Base-by-base conservation (phyloP, 2,113 vertebrate species). In the Chloropsis cyanopogon region DNA sequence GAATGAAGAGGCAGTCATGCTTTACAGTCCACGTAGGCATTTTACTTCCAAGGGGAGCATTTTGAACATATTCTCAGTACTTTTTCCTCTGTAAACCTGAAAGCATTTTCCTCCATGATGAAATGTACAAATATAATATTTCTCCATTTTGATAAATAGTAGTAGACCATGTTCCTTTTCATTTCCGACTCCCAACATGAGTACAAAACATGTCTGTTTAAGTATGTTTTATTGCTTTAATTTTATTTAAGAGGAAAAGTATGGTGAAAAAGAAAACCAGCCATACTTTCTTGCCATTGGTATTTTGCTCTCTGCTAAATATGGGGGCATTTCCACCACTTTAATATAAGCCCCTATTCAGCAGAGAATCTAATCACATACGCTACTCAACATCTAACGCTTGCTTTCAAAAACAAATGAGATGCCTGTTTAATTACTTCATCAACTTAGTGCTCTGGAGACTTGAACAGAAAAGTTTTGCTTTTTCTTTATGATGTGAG, bases 11-110 rank as follows among this genome's bases (percentile, higher is more conserved):
- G 18, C 92, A 59, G 56, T 90, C 76, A 77, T 78, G 53, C 49
- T 81, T 88, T 33, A 70, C 49, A 71, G 39, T 66, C 47, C 59
- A n/a, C 14, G 13, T n/a, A 71, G 56, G 76, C 75, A 59, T 90
- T 92, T 95, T 64, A 71, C 31, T 95, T 94, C 63, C 52, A 81
- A 83, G 72, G n/a, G 60, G 75, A 71, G 82, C 68, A 47, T 90
- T 95, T 94, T 59, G n/a, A 86, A 93, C 20, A 42, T 90, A 56
- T 20, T 95, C 59, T 82, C 61, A 29, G 64, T 70, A 77, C 33
- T 82, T 57, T 83, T 61, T 64, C 56, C 28, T 75, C 64, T 46
- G 6, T 52, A 85, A 93, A 66, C 19, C 59, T 83, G 41, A 44
- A 92, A 86, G 44, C 26, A 60, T 83, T 93, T 93, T 73, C 68